Evolutionary conservation across 2,888 invertebrate species (phyloP), one percentile per base, ranked within the genome.

Genomic region (Salticus scenicus): DNA sequence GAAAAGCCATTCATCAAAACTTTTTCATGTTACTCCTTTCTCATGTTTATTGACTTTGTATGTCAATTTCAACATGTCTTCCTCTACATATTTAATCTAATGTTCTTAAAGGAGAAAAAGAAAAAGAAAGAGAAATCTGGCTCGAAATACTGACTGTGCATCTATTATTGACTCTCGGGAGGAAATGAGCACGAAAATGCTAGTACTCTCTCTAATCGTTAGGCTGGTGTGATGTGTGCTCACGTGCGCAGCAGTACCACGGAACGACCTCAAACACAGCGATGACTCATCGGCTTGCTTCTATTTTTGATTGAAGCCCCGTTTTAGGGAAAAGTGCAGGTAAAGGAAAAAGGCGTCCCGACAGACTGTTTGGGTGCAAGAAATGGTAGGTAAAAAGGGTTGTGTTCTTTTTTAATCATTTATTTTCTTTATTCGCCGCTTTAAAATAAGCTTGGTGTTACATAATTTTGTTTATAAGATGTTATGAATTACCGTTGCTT

Each of bases 271-370:
- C 70, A 57, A 75, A 75, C 75, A 42, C 10, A 66, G 76, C 70
- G 75, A 82, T 82, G 82, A 82, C 75, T 82, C 82, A 82, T 47
- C 75, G 37, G 76, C 41, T 73, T 47, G 71, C 42, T 57, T 77
- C 77, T 77, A 77, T 84, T 84, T 84, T 73, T 72, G 83, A 83
- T n/a, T 72, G 82, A 77, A 83, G 76, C 74, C 81, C 81, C 74
- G 81, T 81, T 81, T 81, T 74, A 24, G 72, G 72, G 41, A 66
- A 37, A 73, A 33, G 28, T 64, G 47, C 33, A 69, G 67, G 33
- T 67, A 20, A 30, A 67, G 31, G 20, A 30, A 63, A 66, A 67
- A 14, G 31, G n/a, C 31, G 33, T 66, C n/a, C n/a, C n/a, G 77
- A 30, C 27, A 51, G 72, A 31, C 27, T 51, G 30, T 8, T 51